phyloP scores from a whole-genome alignment of 2,113 vertebrate genomes.

The Vicugna pacos region DNA sequence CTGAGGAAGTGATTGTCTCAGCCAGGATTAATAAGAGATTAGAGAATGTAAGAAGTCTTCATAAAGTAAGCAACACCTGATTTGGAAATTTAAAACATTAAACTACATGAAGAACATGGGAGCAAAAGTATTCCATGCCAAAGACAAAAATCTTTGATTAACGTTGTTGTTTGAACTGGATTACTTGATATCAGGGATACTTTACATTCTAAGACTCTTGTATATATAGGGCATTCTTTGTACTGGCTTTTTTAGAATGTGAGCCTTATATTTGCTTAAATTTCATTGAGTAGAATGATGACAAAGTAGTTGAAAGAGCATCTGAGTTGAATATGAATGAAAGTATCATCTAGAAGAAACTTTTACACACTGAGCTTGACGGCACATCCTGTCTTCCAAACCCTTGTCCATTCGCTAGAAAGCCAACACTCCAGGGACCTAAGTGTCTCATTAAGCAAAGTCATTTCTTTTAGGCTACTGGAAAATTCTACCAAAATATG shows the following conservation, averaged over 20 bases:
- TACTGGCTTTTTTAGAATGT: background rate
- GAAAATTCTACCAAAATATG: background rate
- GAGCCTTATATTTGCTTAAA: background rate
- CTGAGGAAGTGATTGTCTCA: background rate
- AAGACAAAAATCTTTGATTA: background rate
- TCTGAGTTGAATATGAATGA: background rate
- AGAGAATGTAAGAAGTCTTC: background rate
- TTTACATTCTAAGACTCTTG: background rate
- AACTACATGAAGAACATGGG: background rate
- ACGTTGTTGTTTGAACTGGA: background rate
- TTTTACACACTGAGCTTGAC: background rate
- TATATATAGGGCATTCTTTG: background rate
- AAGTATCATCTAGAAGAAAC: background rate
- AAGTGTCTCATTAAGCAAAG: background rate
- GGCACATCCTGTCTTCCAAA: background rate
- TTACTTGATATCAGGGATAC: background rate
- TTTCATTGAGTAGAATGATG: background rate
- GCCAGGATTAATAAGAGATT: background rate
- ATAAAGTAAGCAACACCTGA: background rate
- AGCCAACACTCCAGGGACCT: rapidly evolving
- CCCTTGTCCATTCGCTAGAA: background rate
- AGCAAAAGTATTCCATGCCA: background rate
- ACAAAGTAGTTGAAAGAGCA: background rate
- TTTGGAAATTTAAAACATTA: background rate
- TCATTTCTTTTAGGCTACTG: background rate